A percentile compares a stretch with the other conserved stretches of the same genome.
Evolutionary conservation across 2,888 invertebrate genomes (phyloP).

Genomic region (Pandemis corylana): DNA sequence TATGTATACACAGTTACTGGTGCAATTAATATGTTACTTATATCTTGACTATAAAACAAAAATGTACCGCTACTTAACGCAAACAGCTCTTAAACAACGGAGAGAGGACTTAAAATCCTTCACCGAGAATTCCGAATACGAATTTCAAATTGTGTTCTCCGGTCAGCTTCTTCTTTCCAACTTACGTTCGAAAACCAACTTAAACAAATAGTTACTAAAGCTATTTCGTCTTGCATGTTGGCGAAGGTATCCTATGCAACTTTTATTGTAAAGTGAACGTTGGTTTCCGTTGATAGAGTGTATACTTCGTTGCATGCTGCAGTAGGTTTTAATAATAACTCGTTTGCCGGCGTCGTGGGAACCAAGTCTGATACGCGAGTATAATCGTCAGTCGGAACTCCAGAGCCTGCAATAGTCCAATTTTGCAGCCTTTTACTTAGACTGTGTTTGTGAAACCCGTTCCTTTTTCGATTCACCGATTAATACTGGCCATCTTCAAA

Average conservation of each 20-base stretch:
- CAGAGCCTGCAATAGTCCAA: conserved; percentile 83
- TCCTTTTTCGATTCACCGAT: conserved; percentile 65
- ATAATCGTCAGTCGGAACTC: conserved; percentile 82
- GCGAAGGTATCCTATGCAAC: conserved; percentile 57
- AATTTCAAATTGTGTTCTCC: conserved; percentile 81
- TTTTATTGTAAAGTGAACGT: conserved; percentile 56
- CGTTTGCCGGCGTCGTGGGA: conserved; percentile 83
- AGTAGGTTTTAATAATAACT: conserved; percentile 84
- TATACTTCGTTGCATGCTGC: conserved; percentile 54
- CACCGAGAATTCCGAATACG: conserved; percentile 79
- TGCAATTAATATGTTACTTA: conserved; percentile 78
- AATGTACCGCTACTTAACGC: conserved; percentile 77
- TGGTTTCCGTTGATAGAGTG: conserved; percentile 55
- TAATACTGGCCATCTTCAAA: conserved; percentile 42
- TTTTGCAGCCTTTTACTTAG: conserved; percentile 84
- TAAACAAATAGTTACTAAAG: conserved; percentile 62
- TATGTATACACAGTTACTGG: conserved; percentile 59
- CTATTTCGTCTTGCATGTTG: conserved; percentile 60
- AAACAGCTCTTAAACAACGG: conserved; percentile 76
- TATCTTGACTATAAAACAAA: conserved; percentile 74
- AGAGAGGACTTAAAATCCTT: conserved; percentile 82
- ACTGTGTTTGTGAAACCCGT: conserved; percentile 64
- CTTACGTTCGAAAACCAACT: conserved; percentile 60
- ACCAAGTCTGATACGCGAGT: conserved; percentile 83
- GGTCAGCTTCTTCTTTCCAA: conserved; percentile 65